Conservation (phyloP, 2,797 vertebrate genomes). For the Paramormyrops hopkinsi region DNA sequence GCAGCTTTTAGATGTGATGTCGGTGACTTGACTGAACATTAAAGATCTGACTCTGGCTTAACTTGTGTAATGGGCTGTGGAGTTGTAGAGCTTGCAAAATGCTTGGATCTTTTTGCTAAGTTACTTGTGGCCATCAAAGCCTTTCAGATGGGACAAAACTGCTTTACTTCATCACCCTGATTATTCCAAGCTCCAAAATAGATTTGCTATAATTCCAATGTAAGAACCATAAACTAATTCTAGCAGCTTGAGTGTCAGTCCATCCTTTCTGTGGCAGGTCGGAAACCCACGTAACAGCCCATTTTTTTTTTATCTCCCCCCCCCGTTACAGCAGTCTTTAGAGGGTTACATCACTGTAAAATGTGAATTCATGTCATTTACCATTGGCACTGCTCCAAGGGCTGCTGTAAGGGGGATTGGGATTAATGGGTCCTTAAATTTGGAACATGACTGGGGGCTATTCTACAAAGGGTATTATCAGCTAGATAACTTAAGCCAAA, state of each 20-base stretch:
- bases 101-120: too few relatives aligned
- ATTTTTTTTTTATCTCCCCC: too few relatives aligned
- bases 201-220: not conserved
- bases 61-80: not conserved
- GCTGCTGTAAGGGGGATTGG: not conserved
- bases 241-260: not conserved
- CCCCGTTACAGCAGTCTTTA: not conserved
- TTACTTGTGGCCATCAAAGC: not conserved
- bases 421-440: not conserved
- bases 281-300: not conserved
- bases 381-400: not conserved
- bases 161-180: not conserved
- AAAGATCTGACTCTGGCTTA: not conserved
- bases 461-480: not conserved
- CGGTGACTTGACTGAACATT: not conserved
- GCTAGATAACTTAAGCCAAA: not conserved
- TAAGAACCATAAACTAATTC: not conserved
- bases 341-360: not conserved
- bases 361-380: not conserved
- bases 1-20: not conserved
- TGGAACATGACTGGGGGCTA: not conserved
- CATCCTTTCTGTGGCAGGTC: not conserved
- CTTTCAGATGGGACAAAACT: not conserved
- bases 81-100: not conserved
- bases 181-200: not conserved